Base-by-base conservation (phyloP, 2,113 vertebrate genomes). In the Sporophila hypoxantha region DNA sequence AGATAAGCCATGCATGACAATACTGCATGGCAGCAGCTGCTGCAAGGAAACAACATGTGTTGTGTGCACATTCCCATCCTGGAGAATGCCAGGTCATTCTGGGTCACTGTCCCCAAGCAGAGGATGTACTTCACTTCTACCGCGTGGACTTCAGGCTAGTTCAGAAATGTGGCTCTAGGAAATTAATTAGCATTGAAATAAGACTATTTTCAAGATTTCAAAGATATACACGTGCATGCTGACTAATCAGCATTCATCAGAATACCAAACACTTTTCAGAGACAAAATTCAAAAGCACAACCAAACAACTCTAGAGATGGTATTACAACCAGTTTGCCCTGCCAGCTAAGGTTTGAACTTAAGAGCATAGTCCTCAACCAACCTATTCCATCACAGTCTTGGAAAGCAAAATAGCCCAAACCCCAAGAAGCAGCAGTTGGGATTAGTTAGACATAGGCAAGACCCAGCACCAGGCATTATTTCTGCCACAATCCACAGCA, bases 81-180 rank as follows among this genome's bases (percentile, higher is more conserved):
- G n/a, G 30, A 3, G 5, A 78, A 39, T 0, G 0, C 6, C 64
- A 39, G 39, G 39, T 87, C 29, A 78, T 29, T 56, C 13, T 0
- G 0, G 34, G 37, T 30, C 62, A 65, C 32, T 36, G 10, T 62
- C 32, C 69, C 57, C 53, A 67, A 20, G 47, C 17, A 34, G 18
- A 76, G 41, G 22, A 32, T 18, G 12, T 19, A 7, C 39, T 74
- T 52, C 32, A 50, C 47, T 70, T 62, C 74, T 29, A 73, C 12
- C 32, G 44, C 0, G 0, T 3, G 3, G 62, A 29, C 41, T 68
- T 70, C 42, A 69, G 41, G 17, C 65, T 57, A 21, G 8, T 8
- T 55, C 23, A 47, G 39, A 74, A 83, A 34, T 5, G 4, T n/a
- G 17, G 39, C 76, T 74, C 47, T 37, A 61, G 61, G 53, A 85